Evolutionary conservation across 1,140 invertebrate genomes (phyloP).

Genomic region (Drosophila miranda): DNA sequence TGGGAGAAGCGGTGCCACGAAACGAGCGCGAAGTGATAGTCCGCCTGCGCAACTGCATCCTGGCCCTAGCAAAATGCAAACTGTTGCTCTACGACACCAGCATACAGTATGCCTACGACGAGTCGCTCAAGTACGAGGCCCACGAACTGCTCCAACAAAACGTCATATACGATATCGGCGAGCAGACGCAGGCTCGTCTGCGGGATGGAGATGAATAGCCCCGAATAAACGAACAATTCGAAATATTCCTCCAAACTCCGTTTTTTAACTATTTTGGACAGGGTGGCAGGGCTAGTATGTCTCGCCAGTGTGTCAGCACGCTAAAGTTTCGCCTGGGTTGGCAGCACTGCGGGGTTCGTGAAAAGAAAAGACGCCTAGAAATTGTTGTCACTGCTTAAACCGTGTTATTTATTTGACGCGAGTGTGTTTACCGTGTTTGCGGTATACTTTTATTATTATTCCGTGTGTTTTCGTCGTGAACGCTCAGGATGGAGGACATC

Average conservation of each 20-base stretch:
- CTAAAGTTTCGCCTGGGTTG: background rate
- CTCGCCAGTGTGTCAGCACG: too few species aligned
- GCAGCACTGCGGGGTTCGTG: constrained; percentile 32
- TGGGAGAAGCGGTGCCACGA: constrained; percentile 87
- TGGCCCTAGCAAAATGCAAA: constrained; percentile 91
- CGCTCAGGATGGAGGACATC: constrained; percentile 42
- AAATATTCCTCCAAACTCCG: background rate
- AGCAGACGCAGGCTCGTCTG: constrained; percentile 87
- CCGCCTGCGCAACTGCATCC: constrained; percentile 94
- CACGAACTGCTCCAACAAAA: constrained; percentile 92
- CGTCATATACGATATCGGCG: constrained; percentile 90
- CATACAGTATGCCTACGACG: constrained; percentile 95
- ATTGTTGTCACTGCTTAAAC: constrained; percentile 22
- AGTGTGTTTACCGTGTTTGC: too few species aligned
- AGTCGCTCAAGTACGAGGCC: constrained; percentile 91
- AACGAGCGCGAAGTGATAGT: constrained; percentile 92
- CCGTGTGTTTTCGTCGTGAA: background rate
- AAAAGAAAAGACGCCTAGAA: constrained; percentile 38
- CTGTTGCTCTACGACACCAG: constrained; percentile 96
- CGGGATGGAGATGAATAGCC: constrained; percentile 61
- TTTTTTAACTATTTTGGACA: background rate
- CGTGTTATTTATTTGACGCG: too few species aligned
- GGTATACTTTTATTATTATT: too few species aligned
- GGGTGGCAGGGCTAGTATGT: constrained; percentile 1
- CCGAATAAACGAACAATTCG: constrained; percentile 16